Conservation (phyloP, 1,140 invertebrate genomes). For the Aporrectodea caliginosa region DNA sequence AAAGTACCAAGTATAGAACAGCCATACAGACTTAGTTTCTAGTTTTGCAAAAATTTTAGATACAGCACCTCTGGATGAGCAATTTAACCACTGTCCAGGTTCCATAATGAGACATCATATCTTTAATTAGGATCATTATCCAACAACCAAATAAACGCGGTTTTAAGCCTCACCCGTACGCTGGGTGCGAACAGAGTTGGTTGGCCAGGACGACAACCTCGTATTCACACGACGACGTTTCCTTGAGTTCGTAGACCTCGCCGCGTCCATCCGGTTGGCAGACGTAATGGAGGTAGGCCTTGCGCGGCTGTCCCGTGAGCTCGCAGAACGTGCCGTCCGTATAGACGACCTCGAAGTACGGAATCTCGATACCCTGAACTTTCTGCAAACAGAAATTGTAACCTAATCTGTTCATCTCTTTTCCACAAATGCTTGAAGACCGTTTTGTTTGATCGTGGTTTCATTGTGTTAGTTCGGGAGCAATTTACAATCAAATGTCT, state of each 20-base stretch:
- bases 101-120: too few relatives aligned
- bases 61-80: too few relatives aligned
- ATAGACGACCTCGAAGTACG: constrained; percentile 61
- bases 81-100: too few relatives aligned
- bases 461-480: too few relatives aligned
- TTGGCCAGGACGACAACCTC: constrained; percentile 65
- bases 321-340: constrained; percentile 80
- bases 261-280: constrained; percentile 61
- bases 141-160: neutral
- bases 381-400: constrained; percentile 55
- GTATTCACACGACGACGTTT: constrained; percentile 90
- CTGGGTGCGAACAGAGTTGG: constrained; percentile 79
- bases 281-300: constrained; percentile 63
- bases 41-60: too few relatives aligned
- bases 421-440: too few relatives aligned
- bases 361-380: constrained; percentile 78
- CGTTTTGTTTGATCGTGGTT: too few relatives aligned
- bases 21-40: too few relatives aligned
- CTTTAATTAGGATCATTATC: too few relatives aligned
- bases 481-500: too few relatives aligned
- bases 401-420: neutral
- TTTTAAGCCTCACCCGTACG: constrained; percentile 65
- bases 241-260: constrained; percentile 87
- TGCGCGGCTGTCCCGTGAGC: constrained; percentile 75
- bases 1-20: too few relatives aligned